These are phyloP conservation scores for Siniperca chuatsi DNA, from an alignment of 2,113 vertebrate genomes.

Conservation along the genomic window DNA sequence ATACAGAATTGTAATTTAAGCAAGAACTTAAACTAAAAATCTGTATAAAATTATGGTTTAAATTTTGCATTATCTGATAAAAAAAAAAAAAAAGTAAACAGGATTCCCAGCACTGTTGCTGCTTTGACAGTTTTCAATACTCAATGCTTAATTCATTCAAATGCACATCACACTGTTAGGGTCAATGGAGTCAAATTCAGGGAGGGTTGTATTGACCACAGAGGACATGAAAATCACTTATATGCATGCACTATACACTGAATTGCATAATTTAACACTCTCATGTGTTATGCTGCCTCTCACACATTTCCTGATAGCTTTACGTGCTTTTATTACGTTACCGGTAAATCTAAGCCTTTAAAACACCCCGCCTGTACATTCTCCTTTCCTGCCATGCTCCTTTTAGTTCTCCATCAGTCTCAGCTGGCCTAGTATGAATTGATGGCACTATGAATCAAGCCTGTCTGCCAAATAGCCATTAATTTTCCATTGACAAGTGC, in stretches of 20 bases:
- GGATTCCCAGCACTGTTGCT: neutral
- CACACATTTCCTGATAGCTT: constrained; percentile 24
- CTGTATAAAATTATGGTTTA: neutral
- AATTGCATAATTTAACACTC: constrained; percentile 21
- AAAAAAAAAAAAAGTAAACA: neutral
- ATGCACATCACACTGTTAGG: neutral
- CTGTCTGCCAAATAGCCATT: constrained; percentile 53
- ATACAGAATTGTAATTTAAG: neutral
- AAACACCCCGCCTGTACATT: constrained; percentile 18
- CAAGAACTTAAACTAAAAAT: neutral
- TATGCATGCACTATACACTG: neutral
- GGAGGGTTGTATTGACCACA: neutral
- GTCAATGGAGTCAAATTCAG: neutral
- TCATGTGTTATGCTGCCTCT: neutral
- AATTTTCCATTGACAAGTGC: constrained; percentile 45
- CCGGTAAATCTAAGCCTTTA: constrained; percentile 19
- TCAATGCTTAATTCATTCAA: neutral
- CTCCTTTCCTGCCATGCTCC: neutral
- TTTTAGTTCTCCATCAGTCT: constrained; percentile 40
- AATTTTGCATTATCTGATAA: neutral
- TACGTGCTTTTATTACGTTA: constrained; percentile 41
- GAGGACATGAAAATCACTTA: constrained; percentile 10
- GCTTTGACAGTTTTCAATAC: neutral
- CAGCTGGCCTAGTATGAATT: constrained; percentile 17
- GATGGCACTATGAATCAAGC: constrained; percentile 37